A percentile compares a stretch with the other conserved stretches of the same genome.
Conservation (phyloP, 2,888 invertebrate species). For the Drosophila histrio region DNA sequence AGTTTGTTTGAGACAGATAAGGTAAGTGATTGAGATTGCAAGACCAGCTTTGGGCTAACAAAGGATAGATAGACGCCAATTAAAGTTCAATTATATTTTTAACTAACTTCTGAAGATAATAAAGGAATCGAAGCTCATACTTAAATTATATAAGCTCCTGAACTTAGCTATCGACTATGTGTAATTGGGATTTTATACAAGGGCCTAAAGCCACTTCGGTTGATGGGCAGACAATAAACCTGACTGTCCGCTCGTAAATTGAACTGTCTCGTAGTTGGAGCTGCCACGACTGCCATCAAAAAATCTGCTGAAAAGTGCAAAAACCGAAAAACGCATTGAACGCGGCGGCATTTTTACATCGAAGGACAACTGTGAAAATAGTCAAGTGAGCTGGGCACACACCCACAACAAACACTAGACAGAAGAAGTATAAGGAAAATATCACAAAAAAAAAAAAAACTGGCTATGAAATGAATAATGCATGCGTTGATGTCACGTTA, state of each 20-base stretch:
- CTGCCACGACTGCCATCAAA: conserved; percentile 25
- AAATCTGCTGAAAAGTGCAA: conserved; percentile 53
- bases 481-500: conserved; percentile 44
- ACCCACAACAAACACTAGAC: background rate
- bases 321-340: conserved; percentile 29
- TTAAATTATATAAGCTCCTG: background rate
- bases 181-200: background rate
- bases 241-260: conserved; percentile 23
- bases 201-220: background rate
- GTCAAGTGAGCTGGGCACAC: conserved; percentile 42
- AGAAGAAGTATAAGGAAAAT: background rate
- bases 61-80: background rate
- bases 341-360: conserved; percentile 22
- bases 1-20: conserved; percentile 4
- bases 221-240: conserved; percentile 7
- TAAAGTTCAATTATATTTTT: background rate
- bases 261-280: conserved; percentile 24
- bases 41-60: background rate
- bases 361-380: conserved; percentile 48
- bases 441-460: conserved; percentile 37
- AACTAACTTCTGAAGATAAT: background rate
- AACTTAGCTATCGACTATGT: background rate
- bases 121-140: background rate
- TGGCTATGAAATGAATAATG: conserved; percentile 68
- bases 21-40: background rate